A percentile compares a stretch with the other conserved stretches of the same genome.
These are phyloP conservation scores for Molothrus aeneus DNA, from an alignment of 2,797 vertebrate species.

Conservation along the genomic window DNA sequence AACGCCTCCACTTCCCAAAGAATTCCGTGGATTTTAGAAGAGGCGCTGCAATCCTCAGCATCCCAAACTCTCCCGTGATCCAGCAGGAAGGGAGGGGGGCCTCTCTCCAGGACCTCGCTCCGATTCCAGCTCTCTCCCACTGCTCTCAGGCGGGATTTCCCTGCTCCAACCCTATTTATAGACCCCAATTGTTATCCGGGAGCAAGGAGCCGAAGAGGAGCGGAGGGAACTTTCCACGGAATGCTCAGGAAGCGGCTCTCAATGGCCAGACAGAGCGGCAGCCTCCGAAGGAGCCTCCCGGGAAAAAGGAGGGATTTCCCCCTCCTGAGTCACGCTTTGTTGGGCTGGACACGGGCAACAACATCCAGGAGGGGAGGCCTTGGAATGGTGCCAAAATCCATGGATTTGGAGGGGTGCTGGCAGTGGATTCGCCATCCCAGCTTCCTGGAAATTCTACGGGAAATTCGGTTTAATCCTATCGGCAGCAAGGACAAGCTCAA, in stretches of 20 bases:
- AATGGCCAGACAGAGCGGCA: slow-evolving; percentile 6
- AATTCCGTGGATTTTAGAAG: background rate
- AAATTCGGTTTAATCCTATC: accelerated
- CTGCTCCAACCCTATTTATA: background rate
- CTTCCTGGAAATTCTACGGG: background rate
- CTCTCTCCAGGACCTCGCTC: background rate
- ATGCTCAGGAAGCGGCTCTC: slow-evolving; percentile 33
- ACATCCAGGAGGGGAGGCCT: background rate
- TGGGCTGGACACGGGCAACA: background rate
- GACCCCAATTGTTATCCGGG: background rate
- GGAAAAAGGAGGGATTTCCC: background rate
- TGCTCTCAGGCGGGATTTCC: slow-evolving; percentile 13
- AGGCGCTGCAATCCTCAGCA: background rate
- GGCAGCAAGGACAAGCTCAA: background rate
- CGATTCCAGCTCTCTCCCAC: background rate
- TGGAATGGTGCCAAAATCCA: accelerated
- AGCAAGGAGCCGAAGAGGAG: background rate
- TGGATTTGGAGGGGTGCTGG: background rate
- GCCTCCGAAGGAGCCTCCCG: background rate
- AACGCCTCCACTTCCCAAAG: background rate
- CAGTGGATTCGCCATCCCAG: background rate
- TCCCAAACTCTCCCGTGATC: background rate
- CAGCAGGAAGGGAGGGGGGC: slow-evolving; percentile 4
- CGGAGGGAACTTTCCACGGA: slow-evolving; percentile 12
- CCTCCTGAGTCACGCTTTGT: background rate